Conservation (phyloP, 1,140 invertebrate genomes). For the Pissodes strobi region DNA sequence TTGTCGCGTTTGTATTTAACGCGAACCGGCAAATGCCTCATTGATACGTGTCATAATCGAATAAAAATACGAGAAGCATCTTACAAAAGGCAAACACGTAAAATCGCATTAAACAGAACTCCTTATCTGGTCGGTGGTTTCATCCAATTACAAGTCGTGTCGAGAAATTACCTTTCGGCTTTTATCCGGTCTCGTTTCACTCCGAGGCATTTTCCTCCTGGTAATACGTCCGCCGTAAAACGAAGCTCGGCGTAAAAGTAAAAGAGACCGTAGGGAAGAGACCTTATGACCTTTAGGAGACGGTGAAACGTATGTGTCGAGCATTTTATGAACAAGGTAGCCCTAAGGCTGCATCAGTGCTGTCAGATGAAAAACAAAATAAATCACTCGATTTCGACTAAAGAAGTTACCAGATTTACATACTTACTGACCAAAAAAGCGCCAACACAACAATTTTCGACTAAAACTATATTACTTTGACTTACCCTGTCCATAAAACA, state of each 20-base stretch:
- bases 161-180: constrained; percentile 17
- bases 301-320: neutral
- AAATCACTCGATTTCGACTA: too few species aligned
- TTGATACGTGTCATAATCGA: too few species aligned
- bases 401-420: too few species aligned
- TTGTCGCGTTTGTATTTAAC: too few species aligned
- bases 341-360: too few species aligned
- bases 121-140: constrained; percentile 7
- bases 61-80: too few species aligned
- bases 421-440: too few species aligned
- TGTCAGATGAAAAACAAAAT: too few species aligned
- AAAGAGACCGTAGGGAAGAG: constrained; percentile 2
- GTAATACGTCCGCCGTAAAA: constrained; percentile 23
- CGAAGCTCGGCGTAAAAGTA: constrained; percentile 21
- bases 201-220: constrained; percentile 11
- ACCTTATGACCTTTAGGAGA: constrained; percentile 19
- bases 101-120: constrained; percentile 6
- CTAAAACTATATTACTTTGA: too few species aligned
- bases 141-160: constrained; percentile 8
- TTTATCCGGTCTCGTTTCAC: constrained; percentile 17
- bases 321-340: neutral
- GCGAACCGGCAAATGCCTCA: too few species aligned
- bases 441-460: too few species aligned
- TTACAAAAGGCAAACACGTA: too few species aligned
- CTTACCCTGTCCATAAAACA: constrained; percentile 92